Conservation (phyloP, 2,888 invertebrate genomes). For the Dexiosoma caninum region DNA sequence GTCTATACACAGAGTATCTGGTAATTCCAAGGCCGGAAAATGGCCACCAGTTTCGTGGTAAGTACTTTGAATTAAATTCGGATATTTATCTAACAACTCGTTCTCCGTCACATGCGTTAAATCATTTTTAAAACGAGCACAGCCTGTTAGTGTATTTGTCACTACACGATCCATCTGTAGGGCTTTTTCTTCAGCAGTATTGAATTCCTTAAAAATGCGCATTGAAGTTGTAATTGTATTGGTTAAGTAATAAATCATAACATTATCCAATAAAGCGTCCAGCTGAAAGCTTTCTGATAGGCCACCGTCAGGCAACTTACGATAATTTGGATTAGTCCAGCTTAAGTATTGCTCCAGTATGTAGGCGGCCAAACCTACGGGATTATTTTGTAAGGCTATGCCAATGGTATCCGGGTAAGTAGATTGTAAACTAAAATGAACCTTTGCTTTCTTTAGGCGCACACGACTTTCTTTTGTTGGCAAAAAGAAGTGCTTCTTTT, state of each 20-base stretch:
- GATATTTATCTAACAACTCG: constrained; percentile 81
- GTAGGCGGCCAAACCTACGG: constrained; percentile 91
- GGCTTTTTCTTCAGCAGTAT: constrained; percentile 67
- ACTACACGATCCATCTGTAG: constrained; percentile 79
- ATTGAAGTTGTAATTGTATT: constrained; percentile 85
- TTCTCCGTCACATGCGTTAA: constrained; percentile 81
- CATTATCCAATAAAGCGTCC: constrained; percentile 82
- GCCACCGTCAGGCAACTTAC: constrained; percentile 82
- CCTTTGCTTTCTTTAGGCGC: constrained; percentile 78
- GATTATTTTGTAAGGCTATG: constrained; percentile 77
- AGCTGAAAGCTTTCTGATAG: constrained; percentile 80
- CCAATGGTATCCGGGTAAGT: constrained; percentile 94
- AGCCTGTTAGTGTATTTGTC: constrained; percentile 84
- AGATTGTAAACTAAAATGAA: constrained; percentile 87
- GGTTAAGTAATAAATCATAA: constrained; percentile 89
- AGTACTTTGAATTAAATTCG: constrained; percentile 84
- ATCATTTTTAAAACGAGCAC: constrained; percentile 86
- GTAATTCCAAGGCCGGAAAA: constrained; percentile 90
- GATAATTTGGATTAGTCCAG: constrained; percentile 81
- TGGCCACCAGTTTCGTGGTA: constrained; percentile 87
- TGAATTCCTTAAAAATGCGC: constrained; percentile 83
- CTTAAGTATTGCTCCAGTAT: constrained; percentile 91
- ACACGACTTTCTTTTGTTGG: constrained; percentile 74
- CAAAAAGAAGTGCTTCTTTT: constrained; percentile 78
- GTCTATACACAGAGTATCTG: constrained; percentile 84